phyloP scores from a whole-genome alignment of 1,140 invertebrate genomes.

The Leptestheria dahalacensis region DNA sequence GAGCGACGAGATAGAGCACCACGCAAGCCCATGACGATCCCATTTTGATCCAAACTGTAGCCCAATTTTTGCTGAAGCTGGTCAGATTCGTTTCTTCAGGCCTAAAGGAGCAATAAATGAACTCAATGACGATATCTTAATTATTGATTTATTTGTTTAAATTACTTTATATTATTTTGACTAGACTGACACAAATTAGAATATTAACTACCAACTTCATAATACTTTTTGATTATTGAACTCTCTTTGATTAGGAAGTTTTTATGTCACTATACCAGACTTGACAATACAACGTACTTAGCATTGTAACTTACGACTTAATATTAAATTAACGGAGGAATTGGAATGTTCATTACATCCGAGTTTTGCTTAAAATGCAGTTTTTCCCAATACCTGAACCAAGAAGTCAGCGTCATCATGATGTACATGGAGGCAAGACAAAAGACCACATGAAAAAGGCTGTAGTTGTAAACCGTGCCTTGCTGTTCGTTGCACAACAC shows the following conservation, averaged over 20 bases:
- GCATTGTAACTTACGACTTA: too few relatives aligned
- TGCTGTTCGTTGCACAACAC: slow-evolving; percentile 29
- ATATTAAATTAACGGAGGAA: background rate
- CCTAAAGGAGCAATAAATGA: slow-evolving; percentile 15
- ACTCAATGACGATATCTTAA: background rate
- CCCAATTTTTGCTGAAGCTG: slow-evolving; percentile 23
- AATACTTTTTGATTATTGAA: background rate
- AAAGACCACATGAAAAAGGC: slow-evolving; percentile 33
- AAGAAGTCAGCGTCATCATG: slow-evolving; percentile 36
- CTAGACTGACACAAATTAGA: too few relatives aligned
- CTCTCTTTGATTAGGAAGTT: too few relatives aligned
- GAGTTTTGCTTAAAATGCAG: background rate
- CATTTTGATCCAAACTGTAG: slow-evolving; percentile 25
- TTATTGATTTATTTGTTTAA: background rate
- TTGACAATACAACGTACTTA: too few relatives aligned
- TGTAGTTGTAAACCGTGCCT: slow-evolving; percentile 30
- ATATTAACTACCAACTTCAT: too few relatives aligned
- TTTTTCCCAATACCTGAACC: slow-evolving; percentile 28
- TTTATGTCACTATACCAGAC: too few relatives aligned
- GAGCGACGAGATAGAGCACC: slow-evolving; percentile 21
- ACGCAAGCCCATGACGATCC: slow-evolving; percentile 23
- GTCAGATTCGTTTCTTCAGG: slow-evolving; percentile 21
- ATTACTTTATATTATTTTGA: too few relatives aligned
- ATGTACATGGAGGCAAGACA: slow-evolving; percentile 30
- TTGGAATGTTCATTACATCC: background rate